phyloP scores from a whole-genome alignment of 2,113 vertebrate species.

The Nicator chloris region DNA sequence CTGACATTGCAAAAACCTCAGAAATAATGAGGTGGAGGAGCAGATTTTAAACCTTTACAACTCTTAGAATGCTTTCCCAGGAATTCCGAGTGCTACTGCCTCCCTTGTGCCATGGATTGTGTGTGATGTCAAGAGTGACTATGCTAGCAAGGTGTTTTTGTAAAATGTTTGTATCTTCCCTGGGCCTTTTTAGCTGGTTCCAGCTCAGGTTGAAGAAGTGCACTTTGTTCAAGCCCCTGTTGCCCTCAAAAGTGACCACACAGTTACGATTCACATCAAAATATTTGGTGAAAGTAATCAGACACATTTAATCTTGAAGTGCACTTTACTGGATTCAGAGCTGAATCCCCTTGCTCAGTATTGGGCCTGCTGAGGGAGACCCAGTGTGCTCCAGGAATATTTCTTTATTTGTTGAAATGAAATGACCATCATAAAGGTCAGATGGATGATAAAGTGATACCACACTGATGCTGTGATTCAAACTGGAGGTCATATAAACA shows the following conservation, averaged over 20 bases:
- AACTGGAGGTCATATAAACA: background rate
- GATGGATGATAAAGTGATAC: background rate
- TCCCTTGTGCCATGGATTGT: conserved; percentile 80
- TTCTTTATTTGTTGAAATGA: background rate
- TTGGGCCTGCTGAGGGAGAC: background rate
- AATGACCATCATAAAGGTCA: background rate
- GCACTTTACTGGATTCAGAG: background rate
- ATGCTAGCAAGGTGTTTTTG: conserved; percentile 71
- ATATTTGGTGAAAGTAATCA: conserved; percentile 51
- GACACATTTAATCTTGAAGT: background rate
- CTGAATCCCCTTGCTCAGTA: background rate
- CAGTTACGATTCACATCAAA: conserved; percentile 81
- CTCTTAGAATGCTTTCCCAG: background rate
- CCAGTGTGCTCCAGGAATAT: background rate
- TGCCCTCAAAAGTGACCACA: conserved; percentile 74
- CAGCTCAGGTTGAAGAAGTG: conserved; percentile 81
- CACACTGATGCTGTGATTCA: background rate
- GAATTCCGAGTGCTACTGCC: background rate
- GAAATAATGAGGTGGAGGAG: background rate
- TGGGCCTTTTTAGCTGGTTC: conserved; percentile 77
- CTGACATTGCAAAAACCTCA: background rate
- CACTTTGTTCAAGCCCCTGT: conserved; percentile 72
- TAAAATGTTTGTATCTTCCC: conserved; percentile 70
- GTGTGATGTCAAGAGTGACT: conserved; percentile 71
- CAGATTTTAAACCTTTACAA: background rate